phyloP scores from a whole-genome alignment of 23 tunicate genomes.

The Ciona savignyi region DNA sequence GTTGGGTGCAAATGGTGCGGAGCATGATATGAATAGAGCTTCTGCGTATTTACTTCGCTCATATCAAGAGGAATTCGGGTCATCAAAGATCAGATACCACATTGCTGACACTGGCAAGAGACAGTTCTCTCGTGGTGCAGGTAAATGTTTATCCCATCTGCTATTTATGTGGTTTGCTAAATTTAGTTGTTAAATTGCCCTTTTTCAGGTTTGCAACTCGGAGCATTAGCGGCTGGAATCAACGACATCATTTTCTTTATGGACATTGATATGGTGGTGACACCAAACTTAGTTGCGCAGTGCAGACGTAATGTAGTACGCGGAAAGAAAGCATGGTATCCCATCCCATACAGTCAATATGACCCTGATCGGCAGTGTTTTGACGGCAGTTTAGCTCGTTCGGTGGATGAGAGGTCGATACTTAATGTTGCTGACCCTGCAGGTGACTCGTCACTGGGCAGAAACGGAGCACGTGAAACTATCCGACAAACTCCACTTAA shows the following conservation, averaged over 20 bases:
- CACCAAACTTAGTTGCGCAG: constrained; percentile 50
- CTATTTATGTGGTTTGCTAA: too few species aligned
- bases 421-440: constrained; percentile 11
- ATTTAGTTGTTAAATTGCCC: neutral
- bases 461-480: constrained; percentile 12
- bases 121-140: constrained; percentile 86
- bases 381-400: constrained; percentile 33
- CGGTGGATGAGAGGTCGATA: constrained; percentile 8
- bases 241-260: constrained; percentile 84
- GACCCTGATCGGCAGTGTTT: constrained; percentile 72
- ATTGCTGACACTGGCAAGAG: constrained; percentile 32
- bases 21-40: constrained; percentile 52
- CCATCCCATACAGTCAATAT: constrained; percentile 84
- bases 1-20: constrained; percentile 37
- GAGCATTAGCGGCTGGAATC: constrained; percentile 42
- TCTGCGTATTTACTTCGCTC: constrained; percentile 32
- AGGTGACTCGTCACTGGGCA: constrained; percentile 5
- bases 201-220: constrained; percentile 70
- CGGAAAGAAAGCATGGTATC: constrained; percentile 68
- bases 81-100: constrained; percentile 47
- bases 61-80: constrained; percentile 53
- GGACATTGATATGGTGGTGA: constrained; percentile 97
- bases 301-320: constrained; percentile 40
- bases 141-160: constrained; percentile 29
- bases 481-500: constrained; percentile 40